Evolutionary conservation across 1,140 invertebrate species (phyloP).

Genomic region (Cyphomyrmex costatus): DNA sequence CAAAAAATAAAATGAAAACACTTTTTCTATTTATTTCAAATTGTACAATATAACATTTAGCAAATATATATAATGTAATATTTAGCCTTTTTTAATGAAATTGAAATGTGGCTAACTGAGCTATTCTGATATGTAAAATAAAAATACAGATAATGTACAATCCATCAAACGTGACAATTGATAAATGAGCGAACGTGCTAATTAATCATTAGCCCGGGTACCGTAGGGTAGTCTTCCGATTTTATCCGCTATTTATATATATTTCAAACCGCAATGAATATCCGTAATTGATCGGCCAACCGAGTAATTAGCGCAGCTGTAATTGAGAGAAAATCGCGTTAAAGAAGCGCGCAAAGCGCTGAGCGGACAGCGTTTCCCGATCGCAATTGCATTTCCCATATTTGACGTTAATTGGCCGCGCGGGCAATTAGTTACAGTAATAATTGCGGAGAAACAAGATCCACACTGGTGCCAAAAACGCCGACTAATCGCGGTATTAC

Average conservation of each 20-base stretch:
- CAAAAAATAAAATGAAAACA: not conserved
- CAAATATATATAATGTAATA: not conserved
- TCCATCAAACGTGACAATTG: constrained; percentile 27
- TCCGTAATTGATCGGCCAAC: constrained; percentile 54
- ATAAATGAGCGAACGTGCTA: constrained; percentile 25
- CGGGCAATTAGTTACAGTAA: constrained; percentile 61
- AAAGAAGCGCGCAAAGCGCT: constrained; percentile 53
- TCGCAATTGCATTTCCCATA: constrained; percentile 61
- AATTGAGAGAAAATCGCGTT: constrained; percentile 61
- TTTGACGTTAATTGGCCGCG: constrained; percentile 65
- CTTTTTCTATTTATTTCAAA: not conserved
- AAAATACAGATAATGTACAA: not conserved
- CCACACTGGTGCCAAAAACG: constrained; percentile 44
- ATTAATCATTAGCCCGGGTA: constrained; percentile 55
- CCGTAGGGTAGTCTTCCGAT: constrained; percentile 5
- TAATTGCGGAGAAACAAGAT: constrained; percentile 59
- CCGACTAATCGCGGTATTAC: constrained; percentile 47
- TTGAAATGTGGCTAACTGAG: not conserved
- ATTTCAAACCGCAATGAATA: constrained; percentile 62
- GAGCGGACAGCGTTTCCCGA: constrained; percentile 26
- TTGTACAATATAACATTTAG: not conserved
- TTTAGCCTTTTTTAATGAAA: constrained; percentile 8
- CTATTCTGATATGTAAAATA: not conserved
- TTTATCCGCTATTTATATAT: constrained; percentile 54
- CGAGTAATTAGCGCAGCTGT: constrained; percentile 62